Base-by-base conservation (phyloP, 2,797 vertebrate species). In the Phalanger gymnotis region DNA sequence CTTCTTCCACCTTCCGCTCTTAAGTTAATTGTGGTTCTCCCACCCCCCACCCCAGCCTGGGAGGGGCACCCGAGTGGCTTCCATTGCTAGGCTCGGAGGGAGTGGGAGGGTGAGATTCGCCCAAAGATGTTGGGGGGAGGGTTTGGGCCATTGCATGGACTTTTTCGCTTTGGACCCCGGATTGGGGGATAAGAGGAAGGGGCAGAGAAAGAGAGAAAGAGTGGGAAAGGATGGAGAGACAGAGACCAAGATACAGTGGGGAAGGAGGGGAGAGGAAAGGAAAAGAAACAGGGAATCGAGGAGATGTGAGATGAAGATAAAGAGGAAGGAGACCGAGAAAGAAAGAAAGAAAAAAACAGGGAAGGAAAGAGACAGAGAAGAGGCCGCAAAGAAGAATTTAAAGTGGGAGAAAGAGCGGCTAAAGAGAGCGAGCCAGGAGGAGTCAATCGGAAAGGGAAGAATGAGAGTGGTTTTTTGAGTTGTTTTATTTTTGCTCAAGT, bases 381-480 rank as follows among this genome's bases (percentile, higher is more conserved):
- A 53, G 81, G 58, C 54, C 6, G n/a, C 93, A 47, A 3, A 14
- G 3, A n/a, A 92, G 12, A 56, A 94, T 61, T 10, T 94, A 0
- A 53, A 90, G 0, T 5, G 5, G 91, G 93, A 92, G 55, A 58
- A 87, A 94, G 91, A 93, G 25, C 28, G 19, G 61, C 14, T 0
- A 22, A 73, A 57, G 51, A 2, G 52, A 10, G 30, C 12, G 2
- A 54, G 5, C n/a, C n/a, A 58, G 81, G 30, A 52, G 6, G 10
- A 10, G 57, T 34, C 22, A 5, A 0, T 13, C 52, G 58, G 56
- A 54, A 0, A 0, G 0, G 0, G 9, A 54, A 53, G 95, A 91
- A 0, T 0, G 0, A 81, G 54, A 91, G 19, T 25, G n/a, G 4
- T 40, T 16, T n/a, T 30, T 58, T 58, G 31, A 16, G 61, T 16